Evolutionary conservation across 2,888 invertebrate genomes (phyloP), one percentile per base, ranked within the genome.

Genomic region (Atherix ibis): DNA sequence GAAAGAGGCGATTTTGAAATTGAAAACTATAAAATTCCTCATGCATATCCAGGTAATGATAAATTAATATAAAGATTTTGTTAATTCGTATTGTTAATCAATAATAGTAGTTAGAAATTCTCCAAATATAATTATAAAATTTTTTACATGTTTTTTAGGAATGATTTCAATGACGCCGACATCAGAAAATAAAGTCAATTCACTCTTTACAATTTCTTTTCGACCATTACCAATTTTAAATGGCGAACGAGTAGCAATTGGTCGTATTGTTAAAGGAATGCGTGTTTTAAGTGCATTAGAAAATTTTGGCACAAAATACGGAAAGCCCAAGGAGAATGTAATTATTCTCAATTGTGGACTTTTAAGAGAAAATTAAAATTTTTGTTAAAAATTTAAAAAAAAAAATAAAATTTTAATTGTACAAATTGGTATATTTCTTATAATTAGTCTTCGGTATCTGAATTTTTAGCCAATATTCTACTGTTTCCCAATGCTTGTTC

Each of bases 391-490:
- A n/a, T n/a, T n/a, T n/a, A n/a, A n/a, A n/a, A n/a, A n/a, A n/a
- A n/a, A n/a, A n/a, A n/a, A n/a, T n/a, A n/a, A n/a, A n/a, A n/a
- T n/a, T n/a, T n/a, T n/a, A n/a, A n/a, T n/a, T n/a, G n/a, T n/a
- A n/a, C n/a, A n/a, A n/a, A n/a, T n/a, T n/a, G n/a, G n/a, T n/a
- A n/a, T n/a, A n/a, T 28, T 28, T 12, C 5, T 25, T 4, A 32
- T 34, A 25, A 14, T 43, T 47, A 53, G 34, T 55, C 48, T 38
- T 59, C 60, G 3, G 49, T 48, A 38, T 82, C 83, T 2, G 81
- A 79, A 52, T 80, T 75, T 37, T 71, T 72, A n/a, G 73, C 80
- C 46, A 77, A 64, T 27, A 79, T 62, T 31, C 61, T 60, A 44
- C 71, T 66, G 42, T 65, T 67, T 25, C 73, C 66, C 39, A 68